phyloP scores from a whole-genome alignment of 2,113 vertebrate species.

The Puffinus mauretanicus region DNA sequence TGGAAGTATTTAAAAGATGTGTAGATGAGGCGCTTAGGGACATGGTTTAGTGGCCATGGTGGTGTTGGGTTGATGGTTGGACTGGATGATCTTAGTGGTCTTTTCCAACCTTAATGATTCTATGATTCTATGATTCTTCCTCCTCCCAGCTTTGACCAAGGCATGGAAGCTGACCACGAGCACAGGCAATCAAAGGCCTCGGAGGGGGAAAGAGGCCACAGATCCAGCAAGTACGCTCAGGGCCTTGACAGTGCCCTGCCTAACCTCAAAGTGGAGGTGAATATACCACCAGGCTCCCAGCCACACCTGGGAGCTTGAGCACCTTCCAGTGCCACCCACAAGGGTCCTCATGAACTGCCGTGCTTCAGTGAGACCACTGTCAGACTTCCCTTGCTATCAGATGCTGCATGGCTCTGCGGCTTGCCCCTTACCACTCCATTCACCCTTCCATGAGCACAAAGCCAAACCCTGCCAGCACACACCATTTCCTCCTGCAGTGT shows the following conservation, averaged over 20 bases:
- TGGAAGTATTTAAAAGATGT: too few species aligned
- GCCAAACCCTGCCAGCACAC: not conserved
- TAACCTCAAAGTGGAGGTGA: not conserved
- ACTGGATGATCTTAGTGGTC: too few species aligned
- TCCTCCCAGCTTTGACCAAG: not conserved
- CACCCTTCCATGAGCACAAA: not conserved
- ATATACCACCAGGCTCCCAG: not conserved
- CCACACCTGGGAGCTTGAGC: not conserved
- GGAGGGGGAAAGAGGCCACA: rapidly evolving
- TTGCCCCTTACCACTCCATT: not conserved
- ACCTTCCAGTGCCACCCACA: not conserved
- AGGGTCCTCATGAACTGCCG: not conserved
- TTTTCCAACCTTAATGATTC: too few species aligned
- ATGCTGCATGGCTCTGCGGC: not conserved
- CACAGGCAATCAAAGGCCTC: not conserved
- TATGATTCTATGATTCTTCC: not conserved
- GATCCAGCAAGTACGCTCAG: not conserved
- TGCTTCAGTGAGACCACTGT: not conserved
- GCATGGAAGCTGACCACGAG: not conserved
- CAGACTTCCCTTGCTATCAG: not conserved
- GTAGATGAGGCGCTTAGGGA: too few species aligned
- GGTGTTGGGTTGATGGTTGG: too few species aligned
- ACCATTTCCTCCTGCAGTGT: not conserved
- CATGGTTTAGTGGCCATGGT: too few species aligned
- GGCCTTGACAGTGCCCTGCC: not conserved